Evolutionary conservation across 1,140 invertebrate genomes (phyloP), one percentile per base, ranked within the genome.

Genomic region (Mycetomoellerius zeteki): DNA sequence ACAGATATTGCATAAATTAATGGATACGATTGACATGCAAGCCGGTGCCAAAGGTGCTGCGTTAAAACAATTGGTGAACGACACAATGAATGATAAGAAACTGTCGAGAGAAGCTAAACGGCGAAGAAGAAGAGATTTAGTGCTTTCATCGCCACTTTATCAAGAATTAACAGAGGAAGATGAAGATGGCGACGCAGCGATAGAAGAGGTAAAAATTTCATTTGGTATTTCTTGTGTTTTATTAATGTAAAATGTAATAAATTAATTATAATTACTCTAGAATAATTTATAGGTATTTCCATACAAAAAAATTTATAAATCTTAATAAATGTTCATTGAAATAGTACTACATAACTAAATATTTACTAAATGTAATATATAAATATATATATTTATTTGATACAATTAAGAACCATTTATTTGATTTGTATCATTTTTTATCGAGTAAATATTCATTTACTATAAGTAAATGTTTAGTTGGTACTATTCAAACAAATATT

Each of bases 201-300:
- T 96, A 54, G 97, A 97, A 93, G 96, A 97, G 93, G 97, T 97
- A 93, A 43, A 69, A 10, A 0, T 64, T 33, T 37, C n/a, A 21
- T 47, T 50, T 8, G 14, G 3, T 30, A 47, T 43, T 72, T 14
- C 3, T 16, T 43, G 8, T 67, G 3, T 21, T 47, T 73, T 33
- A 50, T 65, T 27, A 50, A 1, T 33, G n/a, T 21, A 69, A 69
- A 24, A 21, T 69, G 12, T n/a, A 30, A 21, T 37, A 16, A 75
- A 37, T 12, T 75, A 52, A 52, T 73, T 73, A 56, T 3, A 14
- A 21, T 54, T 52, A 33, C 5, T 33, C n/a, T 56, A 10, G 1
- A 27, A 62, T 67, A 14, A 67, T 1, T 16, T 62, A 30, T 3
- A 37, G 24, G 0, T 37, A 72, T 54, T 52, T 33, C 10, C 21